A percentile compares a stretch with the other conserved stretches of the same genome.
phyloP scores from a whole-genome alignment of 2,888 invertebrate genomes.

The Plagodis pulveraria region DNA sequence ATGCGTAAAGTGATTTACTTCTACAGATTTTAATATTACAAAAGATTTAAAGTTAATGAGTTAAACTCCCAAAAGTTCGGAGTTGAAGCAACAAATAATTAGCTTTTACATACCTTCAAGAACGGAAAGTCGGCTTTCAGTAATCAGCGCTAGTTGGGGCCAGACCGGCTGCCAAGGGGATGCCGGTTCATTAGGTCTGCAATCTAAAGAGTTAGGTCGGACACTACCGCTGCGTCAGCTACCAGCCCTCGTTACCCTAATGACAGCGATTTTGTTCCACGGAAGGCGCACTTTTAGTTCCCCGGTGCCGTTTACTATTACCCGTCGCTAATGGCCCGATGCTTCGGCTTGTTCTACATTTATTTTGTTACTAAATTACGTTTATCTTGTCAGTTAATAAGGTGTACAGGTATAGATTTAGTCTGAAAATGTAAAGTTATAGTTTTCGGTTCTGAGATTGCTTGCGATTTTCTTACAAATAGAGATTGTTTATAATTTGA shows the following conservation, averaged over 20 bases:
- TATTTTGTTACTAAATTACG: slow-evolving; percentile 67
- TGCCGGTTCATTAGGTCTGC: slow-evolving; percentile 75
- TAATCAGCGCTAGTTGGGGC: slow-evolving; percentile 54
- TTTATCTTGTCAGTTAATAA: slow-evolving; percentile 49
- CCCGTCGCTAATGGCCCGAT: slow-evolving; percentile 75
- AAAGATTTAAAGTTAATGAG: slow-evolving; percentile 25
- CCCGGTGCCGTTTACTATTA: slow-evolving; percentile 72
- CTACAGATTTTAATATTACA: slow-evolving; percentile 31
- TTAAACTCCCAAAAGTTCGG: slow-evolving; percentile 37
- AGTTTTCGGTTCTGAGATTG: slow-evolving; percentile 6
- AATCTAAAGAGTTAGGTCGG: slow-evolving; percentile 69
- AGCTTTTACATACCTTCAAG: slow-evolving; percentile 45
- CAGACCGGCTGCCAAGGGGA: slow-evolving; percentile 62
- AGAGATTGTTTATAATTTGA: too few species aligned
- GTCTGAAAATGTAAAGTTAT: slow-evolving; percentile 15
- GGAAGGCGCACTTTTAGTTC: slow-evolving; percentile 76
- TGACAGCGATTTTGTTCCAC: slow-evolving; percentile 78
- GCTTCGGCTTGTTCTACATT: slow-evolving; percentile 63
- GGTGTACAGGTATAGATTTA: slow-evolving; percentile 20
- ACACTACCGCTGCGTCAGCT: slow-evolving; percentile 73
- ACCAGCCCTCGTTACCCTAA: slow-evolving; percentile 79
- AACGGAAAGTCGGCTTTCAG: slow-evolving; percentile 52
- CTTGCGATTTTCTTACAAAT: background rate
- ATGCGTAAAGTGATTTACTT: slow-evolving; percentile 73
- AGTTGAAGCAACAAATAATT: slow-evolving; percentile 39